phyloP scores from a whole-genome alignment of 2,113 vertebrate species.

The Microtus oregoni region DNA sequence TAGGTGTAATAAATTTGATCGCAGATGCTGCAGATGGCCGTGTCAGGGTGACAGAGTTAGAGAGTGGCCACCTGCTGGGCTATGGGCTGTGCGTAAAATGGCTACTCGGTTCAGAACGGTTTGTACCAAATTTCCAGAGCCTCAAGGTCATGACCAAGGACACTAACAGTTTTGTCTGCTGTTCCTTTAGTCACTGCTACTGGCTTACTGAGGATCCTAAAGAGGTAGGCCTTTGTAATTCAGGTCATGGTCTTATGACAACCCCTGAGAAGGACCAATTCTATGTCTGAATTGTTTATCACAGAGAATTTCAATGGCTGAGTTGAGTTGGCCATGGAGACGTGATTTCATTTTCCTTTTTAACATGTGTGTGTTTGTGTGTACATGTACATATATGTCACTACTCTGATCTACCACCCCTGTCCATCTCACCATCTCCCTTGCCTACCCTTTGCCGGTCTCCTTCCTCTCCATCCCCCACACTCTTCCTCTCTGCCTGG shows the following conservation, averaged over 20 bases:
- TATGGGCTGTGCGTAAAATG: slow-evolving; percentile 50
- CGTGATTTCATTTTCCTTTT: background rate
- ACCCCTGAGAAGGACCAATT: background rate
- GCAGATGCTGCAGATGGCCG: slow-evolving; percentile 68
- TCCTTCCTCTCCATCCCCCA: background rate
- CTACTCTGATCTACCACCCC: background rate
- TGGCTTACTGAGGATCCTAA: background rate
- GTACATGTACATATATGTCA: background rate
- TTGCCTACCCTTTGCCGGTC: background rate
- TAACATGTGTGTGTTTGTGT: background rate
- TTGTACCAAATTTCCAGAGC: slow-evolving; percentile 37
- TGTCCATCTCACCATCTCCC: background rate
- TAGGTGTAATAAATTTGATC: slow-evolving; percentile 73
- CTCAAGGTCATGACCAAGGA: slow-evolving; percentile 73
- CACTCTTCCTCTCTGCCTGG: background rate
- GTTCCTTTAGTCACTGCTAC: background rate
- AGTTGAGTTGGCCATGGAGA: background rate
- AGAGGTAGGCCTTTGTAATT: slow-evolving; percentile 20
- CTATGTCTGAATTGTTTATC: background rate
- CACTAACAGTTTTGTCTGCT: slow-evolving; percentile 5
- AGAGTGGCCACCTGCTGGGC: slow-evolving; percentile 53
- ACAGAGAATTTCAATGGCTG: background rate
- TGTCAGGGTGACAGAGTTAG: slow-evolving; percentile 58
- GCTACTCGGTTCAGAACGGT: slow-evolving; percentile 7
- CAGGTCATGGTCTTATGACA: background rate